phyloP scores from a whole-genome alignment of 2,797 vertebrate species.

The Lates japonicus region DNA sequence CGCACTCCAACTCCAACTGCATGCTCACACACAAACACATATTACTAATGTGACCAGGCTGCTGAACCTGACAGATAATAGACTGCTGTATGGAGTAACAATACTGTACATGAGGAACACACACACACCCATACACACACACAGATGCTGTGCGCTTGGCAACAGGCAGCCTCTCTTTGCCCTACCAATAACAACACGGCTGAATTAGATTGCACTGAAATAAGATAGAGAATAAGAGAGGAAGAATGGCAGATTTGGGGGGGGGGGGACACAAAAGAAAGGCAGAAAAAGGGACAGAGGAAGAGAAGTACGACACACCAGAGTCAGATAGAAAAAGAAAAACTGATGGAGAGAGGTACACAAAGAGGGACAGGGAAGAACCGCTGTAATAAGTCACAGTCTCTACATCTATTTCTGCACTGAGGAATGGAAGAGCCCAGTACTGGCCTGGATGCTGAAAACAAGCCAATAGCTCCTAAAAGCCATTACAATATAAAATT shows the following conservation, averaged over 20 bases:
- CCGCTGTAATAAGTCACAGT: not conserved
- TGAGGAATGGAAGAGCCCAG: not conserved
- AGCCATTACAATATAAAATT: not conserved
- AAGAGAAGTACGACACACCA: not conserved
- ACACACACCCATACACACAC: not conserved
- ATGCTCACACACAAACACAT: constrained; percentile 21
- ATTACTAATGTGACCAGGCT: constrained; percentile 1
- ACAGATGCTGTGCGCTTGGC: constrained; percentile 27
- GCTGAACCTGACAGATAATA: constrained; percentile 39
- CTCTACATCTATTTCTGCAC: constrained; percentile 14
- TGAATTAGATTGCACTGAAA: constrained; percentile 48
- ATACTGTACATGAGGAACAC: not conserved
- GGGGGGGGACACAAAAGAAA: constrained; percentile 13
- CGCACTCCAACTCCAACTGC: too few relatives aligned
- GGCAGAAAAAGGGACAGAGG: not conserved
- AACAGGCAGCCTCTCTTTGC: constrained; percentile 13
- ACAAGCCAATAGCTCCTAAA: constrained; percentile 3
- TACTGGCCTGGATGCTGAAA: constrained; percentile 4
- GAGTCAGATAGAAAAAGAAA: not conserved
- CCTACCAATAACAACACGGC: constrained; percentile 23
- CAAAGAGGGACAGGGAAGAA: not conserved
- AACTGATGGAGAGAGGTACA: constrained; percentile 3
- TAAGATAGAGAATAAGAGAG: constrained; percentile 3
- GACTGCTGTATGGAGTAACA: constrained; percentile 29
- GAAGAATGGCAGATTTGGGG: not conserved